Conservation (phyloP, 2,113 vertebrate species). For the Leuciscus idus region DNA sequence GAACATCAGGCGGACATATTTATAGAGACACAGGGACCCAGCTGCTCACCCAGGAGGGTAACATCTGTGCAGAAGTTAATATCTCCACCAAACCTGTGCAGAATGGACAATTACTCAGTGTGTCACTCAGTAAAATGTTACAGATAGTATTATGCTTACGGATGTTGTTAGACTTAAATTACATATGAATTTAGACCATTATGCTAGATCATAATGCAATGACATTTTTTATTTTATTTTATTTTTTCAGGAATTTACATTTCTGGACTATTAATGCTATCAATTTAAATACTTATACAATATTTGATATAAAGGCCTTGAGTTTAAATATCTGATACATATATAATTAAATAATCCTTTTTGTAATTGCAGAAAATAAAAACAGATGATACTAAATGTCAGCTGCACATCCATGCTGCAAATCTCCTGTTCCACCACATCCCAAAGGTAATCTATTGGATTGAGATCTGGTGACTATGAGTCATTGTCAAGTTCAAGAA, state of each 20-base stretch:
- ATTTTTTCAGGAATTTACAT: neutral
- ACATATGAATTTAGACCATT: neutral
- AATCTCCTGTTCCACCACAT: no score
- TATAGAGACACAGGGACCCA: constrained; percentile 50
- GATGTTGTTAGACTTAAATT: neutral
- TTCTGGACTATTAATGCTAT: neutral
- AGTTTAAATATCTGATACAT: neutral
- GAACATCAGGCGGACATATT: constrained; percentile 52
- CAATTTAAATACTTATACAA: neutral
- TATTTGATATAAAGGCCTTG: neutral
- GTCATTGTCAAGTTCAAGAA: no score
- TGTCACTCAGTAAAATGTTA: neutral
- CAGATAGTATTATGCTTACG: neutral
- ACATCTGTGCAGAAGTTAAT: constrained; percentile 19
- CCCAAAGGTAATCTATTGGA: no score
- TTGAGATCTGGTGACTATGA: no score
- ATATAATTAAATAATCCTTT: neutral
- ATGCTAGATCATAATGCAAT: neutral
- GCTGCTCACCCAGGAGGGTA: constrained; percentile 4
- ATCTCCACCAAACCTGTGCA: neutral
- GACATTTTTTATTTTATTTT: no score
- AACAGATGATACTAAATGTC: neutral
- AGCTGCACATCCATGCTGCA: no score
- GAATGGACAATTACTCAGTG: neutral
- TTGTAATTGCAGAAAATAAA: neutral